Percentiles rank a stretch among this genome's conserved stretches.
phyloP scores from a whole-genome alignment of 2,797 vertebrate genomes.

The Sciaenops ocellatus region DNA sequence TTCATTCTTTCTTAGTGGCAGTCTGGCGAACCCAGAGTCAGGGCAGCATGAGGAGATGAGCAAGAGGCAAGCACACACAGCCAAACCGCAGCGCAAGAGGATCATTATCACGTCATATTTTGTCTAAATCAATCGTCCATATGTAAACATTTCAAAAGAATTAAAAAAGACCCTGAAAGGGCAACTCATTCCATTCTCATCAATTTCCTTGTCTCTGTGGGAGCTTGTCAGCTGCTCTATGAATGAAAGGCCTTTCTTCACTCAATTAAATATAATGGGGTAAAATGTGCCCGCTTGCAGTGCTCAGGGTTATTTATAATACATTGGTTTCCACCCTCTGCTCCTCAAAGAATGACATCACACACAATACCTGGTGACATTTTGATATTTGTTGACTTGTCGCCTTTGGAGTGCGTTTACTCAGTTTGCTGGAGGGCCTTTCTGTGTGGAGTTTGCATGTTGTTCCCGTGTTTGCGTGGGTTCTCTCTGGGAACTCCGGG shows the following conservation, averaged over 20 bases:
- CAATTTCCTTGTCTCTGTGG: conserved; percentile 5
- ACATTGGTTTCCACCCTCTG: conserved; percentile 23
- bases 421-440: background rate
- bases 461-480: too few relatives aligned
- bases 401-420: conserved; percentile 2
- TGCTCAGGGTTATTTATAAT: conserved; percentile 48
- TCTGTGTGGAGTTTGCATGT: too few relatives aligned
- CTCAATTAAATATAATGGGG: conserved; percentile 45
- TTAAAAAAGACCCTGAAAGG: conserved; percentile 34
- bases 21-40: conserved; percentile 37
- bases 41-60: conserved; percentile 32
- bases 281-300: conserved; percentile 34
- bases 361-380: conserved; percentile 29
- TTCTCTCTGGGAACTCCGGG: too few relatives aligned
- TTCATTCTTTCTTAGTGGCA: conserved; percentile 59
- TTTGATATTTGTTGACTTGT: conserved; percentile 44
- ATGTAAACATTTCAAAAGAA: conserved; percentile 51
- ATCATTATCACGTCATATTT: conserved; percentile 46
- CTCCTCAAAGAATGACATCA: conserved; percentile 42
- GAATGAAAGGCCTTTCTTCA: conserved; percentile 42
- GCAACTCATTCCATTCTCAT: conserved; percentile 44
- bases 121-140: conserved; percentile 51
- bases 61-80: conserved; percentile 29
- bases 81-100: conserved; percentile 12
- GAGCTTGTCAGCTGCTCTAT: conserved; percentile 30